Evolutionary conservation across 2,888 invertebrate genomes (phyloP).

Genomic region (Alloplasta piceator): DNA sequence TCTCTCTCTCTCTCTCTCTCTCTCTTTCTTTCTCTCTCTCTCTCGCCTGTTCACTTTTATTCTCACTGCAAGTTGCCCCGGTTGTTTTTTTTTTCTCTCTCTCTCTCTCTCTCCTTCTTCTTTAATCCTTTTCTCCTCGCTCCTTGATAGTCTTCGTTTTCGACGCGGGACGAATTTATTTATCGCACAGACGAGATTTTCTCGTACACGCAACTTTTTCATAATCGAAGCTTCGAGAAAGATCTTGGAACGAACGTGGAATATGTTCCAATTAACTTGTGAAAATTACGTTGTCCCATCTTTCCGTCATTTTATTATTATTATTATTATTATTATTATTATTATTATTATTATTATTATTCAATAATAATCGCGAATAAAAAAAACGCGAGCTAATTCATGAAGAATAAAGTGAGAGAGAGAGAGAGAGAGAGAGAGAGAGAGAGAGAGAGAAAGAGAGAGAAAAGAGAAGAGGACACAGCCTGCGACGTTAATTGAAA

Average conservation of each 20-base stretch:
- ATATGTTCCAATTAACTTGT: not conserved
- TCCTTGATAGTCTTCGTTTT: not conserved
- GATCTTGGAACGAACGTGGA: not conserved
- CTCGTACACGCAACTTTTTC: too few relatives aligned
- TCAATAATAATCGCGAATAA: too few relatives aligned
- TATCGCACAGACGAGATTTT: not conserved
- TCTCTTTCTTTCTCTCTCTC: conserved; percentile 19
- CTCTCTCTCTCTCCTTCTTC: not conserved
- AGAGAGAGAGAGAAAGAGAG: conserved; percentile 18
- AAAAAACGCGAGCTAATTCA: too few relatives aligned
- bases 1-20: conserved; percentile 1
- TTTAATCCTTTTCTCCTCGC: conserved; percentile 7
- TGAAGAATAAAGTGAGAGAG: too few relatives aligned
- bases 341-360: too few relatives aligned
- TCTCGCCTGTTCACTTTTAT: not conserved
- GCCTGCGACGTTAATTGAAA: conserved; percentile 62
- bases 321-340: not conserved
- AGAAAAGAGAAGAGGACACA: conserved; percentile 19
- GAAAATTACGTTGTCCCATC: not conserved
- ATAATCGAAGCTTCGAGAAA: too few relatives aligned
- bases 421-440: too few relatives aligned
- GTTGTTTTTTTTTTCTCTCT: conserved; percentile 8
- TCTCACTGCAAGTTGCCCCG: conserved; percentile 38
- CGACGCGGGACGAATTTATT: conserved; percentile 45
- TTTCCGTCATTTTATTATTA: not conserved